Evolutionary conservation across 2,113 vertebrate genomes (phyloP).

Genomic region (Charina bottae): DNA sequence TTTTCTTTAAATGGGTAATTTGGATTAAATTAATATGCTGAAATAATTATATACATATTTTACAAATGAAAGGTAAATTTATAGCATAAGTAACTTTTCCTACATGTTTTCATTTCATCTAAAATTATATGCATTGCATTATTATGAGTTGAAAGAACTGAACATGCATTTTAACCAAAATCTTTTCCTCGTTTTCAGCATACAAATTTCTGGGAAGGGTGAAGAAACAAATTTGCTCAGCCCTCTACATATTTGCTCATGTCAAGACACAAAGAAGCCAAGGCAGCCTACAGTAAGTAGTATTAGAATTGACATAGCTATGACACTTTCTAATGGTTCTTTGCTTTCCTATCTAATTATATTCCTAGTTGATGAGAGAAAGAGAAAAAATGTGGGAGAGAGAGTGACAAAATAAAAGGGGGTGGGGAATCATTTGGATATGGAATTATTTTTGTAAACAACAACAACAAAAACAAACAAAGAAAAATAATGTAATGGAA

Average conservation of each 20-base stretch:
- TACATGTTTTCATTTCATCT: constrained; percentile 34
- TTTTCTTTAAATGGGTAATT: constrained; percentile 17
- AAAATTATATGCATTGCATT: constrained; percentile 29
- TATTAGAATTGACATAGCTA: background rate
- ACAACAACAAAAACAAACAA: background rate
- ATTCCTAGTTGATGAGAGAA: no score
- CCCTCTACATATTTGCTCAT: no score
- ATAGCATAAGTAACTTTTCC: constrained; percentile 32
- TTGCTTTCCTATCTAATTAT: no score
- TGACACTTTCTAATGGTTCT: background rate
- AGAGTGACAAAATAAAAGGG: background rate
- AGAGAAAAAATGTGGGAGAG: accelerated
- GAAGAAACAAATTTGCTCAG: no score
- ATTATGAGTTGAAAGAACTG: constrained; percentile 4
- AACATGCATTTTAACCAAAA: no score
- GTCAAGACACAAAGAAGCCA: no score
- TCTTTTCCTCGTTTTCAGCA: no score
- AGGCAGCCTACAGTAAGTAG: no score
- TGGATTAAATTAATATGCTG: constrained; percentile 40
- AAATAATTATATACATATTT: constrained; percentile 40
- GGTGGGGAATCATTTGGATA: background rate
- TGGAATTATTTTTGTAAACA: background rate
- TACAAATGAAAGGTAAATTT: constrained; percentile 39
- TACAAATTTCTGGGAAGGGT: no score
- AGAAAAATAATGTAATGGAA: no score